Conservation (phyloP, 1,140 invertebrate species). For the Matsumurasca onukii region DNA sequence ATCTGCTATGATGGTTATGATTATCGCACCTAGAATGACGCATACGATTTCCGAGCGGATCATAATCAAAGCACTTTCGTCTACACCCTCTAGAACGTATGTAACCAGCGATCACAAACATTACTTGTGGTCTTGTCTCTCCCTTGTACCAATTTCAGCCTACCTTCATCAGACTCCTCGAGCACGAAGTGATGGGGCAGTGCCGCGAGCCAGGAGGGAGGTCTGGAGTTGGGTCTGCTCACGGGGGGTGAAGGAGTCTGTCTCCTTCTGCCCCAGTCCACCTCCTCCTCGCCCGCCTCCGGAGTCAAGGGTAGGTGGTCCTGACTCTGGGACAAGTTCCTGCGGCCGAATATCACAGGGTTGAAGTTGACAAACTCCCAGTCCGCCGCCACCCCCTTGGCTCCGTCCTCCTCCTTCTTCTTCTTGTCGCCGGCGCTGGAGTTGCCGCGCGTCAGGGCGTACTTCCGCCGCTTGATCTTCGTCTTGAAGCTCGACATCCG, state of each 20-base stretch:
- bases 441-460: conserved; percentile 41
- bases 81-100: no score
- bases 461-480: conserved; percentile 47
- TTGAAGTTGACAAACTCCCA: conserved; percentile 52
- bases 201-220: conserved; percentile 40
- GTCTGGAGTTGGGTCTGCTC: conserved; percentile 36
- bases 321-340: conserved; percentile 27
- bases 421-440: conserved; percentile 22
- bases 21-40: no score
- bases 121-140: no score
- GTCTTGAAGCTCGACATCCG: conserved; percentile 50
- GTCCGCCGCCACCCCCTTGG: conserved; percentile 38
- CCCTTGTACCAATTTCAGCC: no score
- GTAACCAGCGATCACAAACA: no score
- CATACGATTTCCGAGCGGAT: no score
- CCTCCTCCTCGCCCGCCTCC: conserved; percentile 15
- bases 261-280: conserved; percentile 19
- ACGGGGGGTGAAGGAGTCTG: conserved; percentile 33
- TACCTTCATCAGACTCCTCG: conserved; percentile 36
- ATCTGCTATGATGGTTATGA: no score
- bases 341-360: conserved; percentile 43
- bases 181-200: conserved; percentile 40
- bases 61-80: no score
- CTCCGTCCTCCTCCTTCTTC: conserved; percentile 17
- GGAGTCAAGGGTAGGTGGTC: no score